Evolutionary conservation across 2,888 invertebrate species (phyloP).

Genomic region (Scaptomyza cyrtandrae): DNA sequence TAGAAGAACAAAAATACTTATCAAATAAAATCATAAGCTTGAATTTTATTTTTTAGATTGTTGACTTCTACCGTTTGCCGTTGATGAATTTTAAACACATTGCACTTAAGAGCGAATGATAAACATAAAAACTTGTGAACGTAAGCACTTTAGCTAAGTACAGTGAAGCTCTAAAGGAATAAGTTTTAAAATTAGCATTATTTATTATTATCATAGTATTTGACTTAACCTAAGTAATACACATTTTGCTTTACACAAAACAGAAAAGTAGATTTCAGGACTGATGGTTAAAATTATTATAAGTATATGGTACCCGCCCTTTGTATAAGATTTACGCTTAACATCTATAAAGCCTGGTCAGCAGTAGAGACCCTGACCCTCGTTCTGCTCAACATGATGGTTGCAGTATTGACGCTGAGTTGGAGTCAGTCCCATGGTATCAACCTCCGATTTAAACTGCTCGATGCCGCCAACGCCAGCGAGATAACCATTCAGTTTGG

Average conservation of each 20-base stretch:
- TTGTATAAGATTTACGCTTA: slow-evolving; percentile 68
- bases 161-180: background rate
- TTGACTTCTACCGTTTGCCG: no score
- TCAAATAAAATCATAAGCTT: background rate
- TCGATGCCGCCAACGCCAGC: slow-evolving; percentile 91
- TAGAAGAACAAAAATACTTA: background rate
- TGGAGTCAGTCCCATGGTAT: slow-evolving; percentile 88
- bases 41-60: background rate
- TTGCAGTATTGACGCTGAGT: slow-evolving; percentile 90
- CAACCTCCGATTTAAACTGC: slow-evolving; percentile 90
- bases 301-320: slow-evolving; percentile 28
- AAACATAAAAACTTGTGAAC: no score
- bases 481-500: slow-evolving; percentile 94
- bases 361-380: slow-evolving; percentile 91
- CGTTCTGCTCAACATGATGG: slow-evolving; percentile 89
- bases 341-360: slow-evolving; percentile 84
- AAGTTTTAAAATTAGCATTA: slow-evolving; percentile 9
- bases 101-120: background rate
- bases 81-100: background rate
- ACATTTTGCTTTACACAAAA: slow-evolving; percentile 34
- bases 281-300: slow-evolving; percentile 2
- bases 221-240: slow-evolving; percentile 46
- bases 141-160: no score
- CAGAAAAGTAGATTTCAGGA: slow-evolving; percentile 25
- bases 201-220: slow-evolving; percentile 32